phyloP scores from a whole-genome alignment of 2,797 vertebrate genomes.

The Lacerta bilineata region DNA sequence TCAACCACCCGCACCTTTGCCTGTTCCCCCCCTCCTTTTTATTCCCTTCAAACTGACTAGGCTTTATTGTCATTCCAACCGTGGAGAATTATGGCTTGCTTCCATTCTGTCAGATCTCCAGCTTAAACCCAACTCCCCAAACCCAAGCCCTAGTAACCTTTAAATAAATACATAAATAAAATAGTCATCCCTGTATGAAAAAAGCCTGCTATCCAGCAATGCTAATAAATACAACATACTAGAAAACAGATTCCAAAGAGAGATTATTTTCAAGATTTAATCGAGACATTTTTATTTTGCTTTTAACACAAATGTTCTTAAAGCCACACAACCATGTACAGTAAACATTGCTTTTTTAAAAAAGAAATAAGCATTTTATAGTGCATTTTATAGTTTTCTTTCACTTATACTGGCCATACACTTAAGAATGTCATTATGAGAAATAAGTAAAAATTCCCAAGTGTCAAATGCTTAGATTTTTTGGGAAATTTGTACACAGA shows the following conservation, averaged over 20 bases:
- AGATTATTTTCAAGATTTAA: neutral
- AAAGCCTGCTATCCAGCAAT: neutral
- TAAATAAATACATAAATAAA: neutral
- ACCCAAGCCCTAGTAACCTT: no score
- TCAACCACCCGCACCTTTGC: no score
- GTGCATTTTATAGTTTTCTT: neutral
- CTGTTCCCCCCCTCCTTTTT: no score
- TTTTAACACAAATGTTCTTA: neutral
- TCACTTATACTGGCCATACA: neutral
- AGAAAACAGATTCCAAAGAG: neutral
- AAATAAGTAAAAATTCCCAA: neutral
- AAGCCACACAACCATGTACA: neutral
- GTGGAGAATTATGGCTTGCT: no score
- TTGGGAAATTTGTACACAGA: neutral
- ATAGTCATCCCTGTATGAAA: neutral
- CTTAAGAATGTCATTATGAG: neutral
- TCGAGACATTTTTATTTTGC: constrained; percentile 21
- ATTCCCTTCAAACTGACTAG: no score
- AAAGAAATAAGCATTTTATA: neutral
- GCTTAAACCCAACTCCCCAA: no score
- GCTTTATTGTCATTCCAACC: no score
- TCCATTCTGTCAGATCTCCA: no score
- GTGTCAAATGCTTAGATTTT: neutral
- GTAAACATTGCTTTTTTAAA: neutral
- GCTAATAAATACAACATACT: neutral